Percentiles rank a stretch among this genome's conserved stretches.
Conservation (phyloP, 2,888 invertebrate species). For the Papilio demoleus region DNA sequence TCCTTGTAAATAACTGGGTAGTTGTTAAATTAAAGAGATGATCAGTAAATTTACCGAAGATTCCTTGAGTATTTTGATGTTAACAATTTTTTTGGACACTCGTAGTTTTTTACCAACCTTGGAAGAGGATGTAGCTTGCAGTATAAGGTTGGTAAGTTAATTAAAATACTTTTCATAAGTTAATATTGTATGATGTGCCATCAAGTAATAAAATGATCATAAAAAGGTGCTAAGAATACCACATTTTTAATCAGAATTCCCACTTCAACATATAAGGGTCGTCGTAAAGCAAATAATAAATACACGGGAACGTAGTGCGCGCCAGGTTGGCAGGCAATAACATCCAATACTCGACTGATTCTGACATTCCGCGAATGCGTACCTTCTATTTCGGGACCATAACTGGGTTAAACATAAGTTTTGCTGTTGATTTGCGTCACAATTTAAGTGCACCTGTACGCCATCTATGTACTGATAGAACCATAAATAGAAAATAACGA, state of each 20-base stretch:
- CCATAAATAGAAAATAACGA: not conserved
- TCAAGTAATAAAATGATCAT: not conserved
- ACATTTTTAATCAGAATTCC: slow-evolving; percentile 3
- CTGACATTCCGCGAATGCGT: slow-evolving; percentile 37
- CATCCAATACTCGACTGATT: slow-evolving; percentile 24
- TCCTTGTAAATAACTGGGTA: no score
- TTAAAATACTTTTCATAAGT: no score
- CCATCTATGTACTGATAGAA: slow-evolving; percentile 37
- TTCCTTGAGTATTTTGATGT: no score
- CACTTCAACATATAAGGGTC: slow-evolving; percentile 9
- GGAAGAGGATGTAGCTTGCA: no score
- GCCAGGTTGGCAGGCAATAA: slow-evolving; percentile 26
- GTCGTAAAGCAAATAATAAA: slow-evolving; percentile 15
- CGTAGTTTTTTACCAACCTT: no score
- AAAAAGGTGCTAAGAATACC: not conserved
- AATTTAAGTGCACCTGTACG: slow-evolving; percentile 33
- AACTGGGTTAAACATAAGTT: slow-evolving; percentile 63
- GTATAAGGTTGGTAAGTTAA: no score
- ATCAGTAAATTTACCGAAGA: no score
- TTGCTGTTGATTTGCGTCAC: slow-evolving; percentile 44
- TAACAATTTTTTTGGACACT: no score
- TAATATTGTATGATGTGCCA: no score
- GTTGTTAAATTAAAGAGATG: no score
- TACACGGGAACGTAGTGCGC: slow-evolving; percentile 9
- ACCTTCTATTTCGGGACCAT: slow-evolving; percentile 59